phyloP scores from a whole-genome alignment of 2,113 vertebrate genomes.

The Gallinago paraguaiae region DNA sequence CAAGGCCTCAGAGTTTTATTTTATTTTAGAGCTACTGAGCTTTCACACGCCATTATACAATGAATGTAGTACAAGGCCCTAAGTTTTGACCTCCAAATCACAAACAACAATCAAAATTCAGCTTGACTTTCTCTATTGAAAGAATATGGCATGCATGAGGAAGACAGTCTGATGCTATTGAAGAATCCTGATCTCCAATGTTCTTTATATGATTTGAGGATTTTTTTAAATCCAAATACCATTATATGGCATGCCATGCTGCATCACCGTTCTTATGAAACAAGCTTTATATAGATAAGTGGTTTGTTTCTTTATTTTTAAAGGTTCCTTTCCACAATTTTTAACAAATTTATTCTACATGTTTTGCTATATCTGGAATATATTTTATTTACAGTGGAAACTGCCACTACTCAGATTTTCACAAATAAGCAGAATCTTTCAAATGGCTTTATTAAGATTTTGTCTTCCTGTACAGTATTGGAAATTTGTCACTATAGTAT shows the following conservation, averaged over 20 bases:
- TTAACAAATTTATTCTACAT: background rate
- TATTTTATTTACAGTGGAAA: background rate
- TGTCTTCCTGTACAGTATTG: background rate
- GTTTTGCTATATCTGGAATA: background rate
- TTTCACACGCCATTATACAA: background rate
- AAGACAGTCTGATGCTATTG: background rate
- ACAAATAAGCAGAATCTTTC: background rate
- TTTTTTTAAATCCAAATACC: background rate
- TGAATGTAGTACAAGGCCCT: background rate
- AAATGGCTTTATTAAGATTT: background rate
- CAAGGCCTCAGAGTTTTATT: background rate
- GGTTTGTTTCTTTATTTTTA: background rate
- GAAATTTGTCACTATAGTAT: background rate
- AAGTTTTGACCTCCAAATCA: background rate
- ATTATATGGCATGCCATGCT: background rate
- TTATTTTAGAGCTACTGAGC: background rate
- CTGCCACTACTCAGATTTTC: background rate
- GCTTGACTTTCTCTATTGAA: background rate
- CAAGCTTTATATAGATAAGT: background rate
- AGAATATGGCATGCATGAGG: background rate
- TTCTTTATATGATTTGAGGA: background rate
- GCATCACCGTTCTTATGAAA: background rate
- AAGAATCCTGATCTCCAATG: background rate
- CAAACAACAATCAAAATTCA: background rate
- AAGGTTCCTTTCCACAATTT: background rate